Base-by-base conservation (phyloP, 2,113 vertebrate species). In the Quiscalus mexicanus region DNA sequence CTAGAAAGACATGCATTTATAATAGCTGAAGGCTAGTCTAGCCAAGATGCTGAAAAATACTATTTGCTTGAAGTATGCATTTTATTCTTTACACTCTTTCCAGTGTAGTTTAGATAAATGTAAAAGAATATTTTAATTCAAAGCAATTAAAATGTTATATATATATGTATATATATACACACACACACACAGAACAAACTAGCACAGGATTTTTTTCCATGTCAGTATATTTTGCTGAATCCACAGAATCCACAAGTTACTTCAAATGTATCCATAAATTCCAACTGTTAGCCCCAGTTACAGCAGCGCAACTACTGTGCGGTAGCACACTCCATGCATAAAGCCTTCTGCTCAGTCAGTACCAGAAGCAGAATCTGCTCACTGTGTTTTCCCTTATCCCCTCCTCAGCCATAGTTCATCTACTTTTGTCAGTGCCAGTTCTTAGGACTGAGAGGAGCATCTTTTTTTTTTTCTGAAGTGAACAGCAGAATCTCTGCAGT, bases 121-220 rank as follows among this genome's bases (percentile, higher is more conserved):
- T 16, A 64, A 84, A 87, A 12, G 2, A 62, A 4, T 23, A 39
- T 59, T 89, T 75, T 49, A 50, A 63, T 27, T 37, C 3, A 27
- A 55, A 89, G 13, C 9, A 77, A 73, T 45, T 64, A 44, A 76
- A 70, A 31, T 75, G 1, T 8, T 17, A 6, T 31, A 4, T 19
- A n/a, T 67, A n/a, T 44, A 4, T 15, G 30, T 35, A 10, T 11
- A 33, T 2, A 12, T 0, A 17, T 0, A 24, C 2, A 41, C 10
- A 17, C 0, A 24, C 2, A 41, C 10, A 41, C 0, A 79, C 0
- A 39, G 18, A 81, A 23, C 8, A 35, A 59, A 39, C 10, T 23
- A 55, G 37, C 4, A 14, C 21, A 35, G 33, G 8, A 3, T 27
- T 62, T 63, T 76, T 67, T 84, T 50, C 28, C 9, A 16, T 58